Evolutionary conservation across 1,140 invertebrate species (phyloP).

Genomic region (Rhopalosiphum padi): DNA sequence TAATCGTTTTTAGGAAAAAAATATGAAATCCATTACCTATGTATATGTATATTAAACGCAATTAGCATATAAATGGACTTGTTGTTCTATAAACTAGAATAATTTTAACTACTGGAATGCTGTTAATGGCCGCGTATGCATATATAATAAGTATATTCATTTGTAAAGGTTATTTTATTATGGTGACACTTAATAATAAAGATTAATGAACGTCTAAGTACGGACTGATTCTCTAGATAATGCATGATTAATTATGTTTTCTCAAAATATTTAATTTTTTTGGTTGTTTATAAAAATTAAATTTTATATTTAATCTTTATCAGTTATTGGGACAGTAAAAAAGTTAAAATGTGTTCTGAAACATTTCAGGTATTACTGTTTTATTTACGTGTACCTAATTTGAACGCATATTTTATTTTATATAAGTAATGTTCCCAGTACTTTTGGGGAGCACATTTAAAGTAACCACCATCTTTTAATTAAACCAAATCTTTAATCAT

Average conservation of each 20-base stretch:
- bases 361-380: not conserved
- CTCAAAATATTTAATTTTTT: not conserved
- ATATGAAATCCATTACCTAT: not conserved
- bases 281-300: not conserved
- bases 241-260: not conserved
- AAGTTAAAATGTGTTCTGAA: not conserved
- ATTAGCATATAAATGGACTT: conserved; percentile 40
- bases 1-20: not conserved
- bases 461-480: not conserved
- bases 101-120: conserved; percentile 23
- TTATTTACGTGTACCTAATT: not conserved
- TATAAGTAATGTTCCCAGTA: not conserved
- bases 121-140: not conserved
- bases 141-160: not conserved
- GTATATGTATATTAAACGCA: not conserved
- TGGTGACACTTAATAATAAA: not conserved
- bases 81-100: conserved; percentile 44
- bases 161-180: not conserved
- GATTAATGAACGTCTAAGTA: not conserved
- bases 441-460: not conserved
- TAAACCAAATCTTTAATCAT: too few species aligned
- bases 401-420: not conserved
- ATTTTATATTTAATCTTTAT: not conserved
- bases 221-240: not conserved
- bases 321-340: not conserved